phyloP scores from a whole-genome alignment of 2,113 vertebrate species.

The Capreolus pygargus region DNA sequence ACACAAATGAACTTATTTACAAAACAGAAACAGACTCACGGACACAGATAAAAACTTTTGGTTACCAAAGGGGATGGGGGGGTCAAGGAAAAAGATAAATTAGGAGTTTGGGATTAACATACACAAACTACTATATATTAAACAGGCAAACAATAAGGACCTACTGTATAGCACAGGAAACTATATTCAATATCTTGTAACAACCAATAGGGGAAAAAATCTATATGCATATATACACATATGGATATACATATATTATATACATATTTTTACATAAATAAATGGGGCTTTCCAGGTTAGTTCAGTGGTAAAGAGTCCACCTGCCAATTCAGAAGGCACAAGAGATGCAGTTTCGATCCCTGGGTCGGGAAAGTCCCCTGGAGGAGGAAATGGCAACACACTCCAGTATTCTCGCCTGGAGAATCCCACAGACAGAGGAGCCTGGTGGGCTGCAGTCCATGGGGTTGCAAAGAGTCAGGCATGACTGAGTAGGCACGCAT shows the following conservation, averaged over 20 bases:
- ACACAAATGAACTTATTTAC: background rate
- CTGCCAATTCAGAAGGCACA: background rate
- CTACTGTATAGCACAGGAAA: background rate
- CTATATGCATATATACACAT: background rate
- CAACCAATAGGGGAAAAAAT: background rate
- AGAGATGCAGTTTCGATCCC: rapidly evolving
- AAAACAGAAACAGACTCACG: background rate
- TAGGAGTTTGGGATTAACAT: background rate
- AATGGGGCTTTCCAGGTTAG: background rate
- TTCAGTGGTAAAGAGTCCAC: background rate
- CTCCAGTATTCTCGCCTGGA: background rate
- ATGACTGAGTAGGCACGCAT: rapidly evolving
- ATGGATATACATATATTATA: background rate
- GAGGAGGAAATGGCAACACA: background rate
- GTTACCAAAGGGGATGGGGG: background rate
- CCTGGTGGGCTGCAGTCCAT: background rate
- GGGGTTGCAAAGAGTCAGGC: background rate
- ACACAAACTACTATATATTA: background rate
- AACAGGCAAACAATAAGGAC: background rate
- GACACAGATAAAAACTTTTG: background rate
- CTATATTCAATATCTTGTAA: background rate
- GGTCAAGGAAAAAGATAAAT: background rate
- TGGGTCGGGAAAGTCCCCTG: background rate
- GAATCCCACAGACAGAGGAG: background rate
- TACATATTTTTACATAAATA: background rate